Conservation (phyloP, 1,140 invertebrate species). For the Drosophila persimilis region DNA sequence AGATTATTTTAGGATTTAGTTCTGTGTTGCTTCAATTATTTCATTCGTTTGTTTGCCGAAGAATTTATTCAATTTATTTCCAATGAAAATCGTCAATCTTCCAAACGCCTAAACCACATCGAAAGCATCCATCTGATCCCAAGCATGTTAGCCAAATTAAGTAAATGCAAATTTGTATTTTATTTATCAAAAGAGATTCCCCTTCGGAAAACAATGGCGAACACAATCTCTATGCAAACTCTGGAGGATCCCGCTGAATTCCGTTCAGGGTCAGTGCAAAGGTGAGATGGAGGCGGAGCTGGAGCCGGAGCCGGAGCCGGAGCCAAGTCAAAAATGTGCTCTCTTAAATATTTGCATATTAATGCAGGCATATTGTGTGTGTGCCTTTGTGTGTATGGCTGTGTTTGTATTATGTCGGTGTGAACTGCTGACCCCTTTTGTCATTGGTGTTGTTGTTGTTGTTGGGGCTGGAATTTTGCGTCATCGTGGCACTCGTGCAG, state of each 20-base stretch:
- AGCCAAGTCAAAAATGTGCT: constrained; percentile 56
- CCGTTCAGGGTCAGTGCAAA: background rate
- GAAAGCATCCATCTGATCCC: background rate
- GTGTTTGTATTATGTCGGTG: constrained; percentile 47
- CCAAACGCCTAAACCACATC: background rate
- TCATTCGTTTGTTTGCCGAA: background rate
- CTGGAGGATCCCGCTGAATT: background rate
- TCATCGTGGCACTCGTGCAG: constrained; percentile 68
- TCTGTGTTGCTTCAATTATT: too few species aligned
- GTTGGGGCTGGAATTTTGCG: constrained; percentile 51
- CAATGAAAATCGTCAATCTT: background rate
- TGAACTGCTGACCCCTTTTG: constrained; percentile 61
- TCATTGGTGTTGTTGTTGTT: constrained; percentile 30
- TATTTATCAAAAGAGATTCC: constrained; percentile 28
- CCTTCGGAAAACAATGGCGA: constrained; percentile 14
- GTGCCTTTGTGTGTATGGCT: constrained; percentile 19
- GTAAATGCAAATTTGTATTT: constrained; percentile 54
- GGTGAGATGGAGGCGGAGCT: constrained; percentile 12
- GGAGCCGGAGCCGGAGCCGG: background rate
- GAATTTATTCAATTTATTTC: too few species aligned
- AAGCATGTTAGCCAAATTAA: constrained; percentile 35
- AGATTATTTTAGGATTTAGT: too few species aligned
- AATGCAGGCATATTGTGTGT: constrained; percentile 57
- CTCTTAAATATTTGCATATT: constrained; percentile 73
- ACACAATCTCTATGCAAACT: constrained; percentile 17